Evolutionary conservation across 2,797 vertebrate genomes (phyloP).

Genomic region (Craterocephalus amniculus): DNA sequence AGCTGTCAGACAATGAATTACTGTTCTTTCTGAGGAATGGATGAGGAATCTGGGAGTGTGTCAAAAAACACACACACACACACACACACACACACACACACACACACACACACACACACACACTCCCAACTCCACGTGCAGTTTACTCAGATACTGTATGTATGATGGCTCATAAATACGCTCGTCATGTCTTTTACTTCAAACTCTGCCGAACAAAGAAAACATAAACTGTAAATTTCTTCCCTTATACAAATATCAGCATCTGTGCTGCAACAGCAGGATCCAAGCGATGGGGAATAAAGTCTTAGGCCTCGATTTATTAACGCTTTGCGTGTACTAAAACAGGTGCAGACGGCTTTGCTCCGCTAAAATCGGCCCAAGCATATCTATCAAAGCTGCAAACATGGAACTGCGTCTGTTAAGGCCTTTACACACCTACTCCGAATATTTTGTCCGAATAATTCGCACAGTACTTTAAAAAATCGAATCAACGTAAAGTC

Average conservation of each 20-base stretch:
- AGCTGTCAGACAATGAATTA: constrained; percentile 84
- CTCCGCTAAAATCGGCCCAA: no score
- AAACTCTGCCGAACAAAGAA: constrained; percentile 11
- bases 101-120: constrained; percentile 18
- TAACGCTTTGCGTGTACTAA: no score
- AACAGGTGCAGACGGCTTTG: no score
- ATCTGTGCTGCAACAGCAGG: constrained; percentile 17
- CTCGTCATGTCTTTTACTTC: constrained; percentile 12
- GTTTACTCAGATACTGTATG: constrained; percentile 9
- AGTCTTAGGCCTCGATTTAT: no score
- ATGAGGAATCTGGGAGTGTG: constrained; percentile 65
- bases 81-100: constrained; percentile 17
- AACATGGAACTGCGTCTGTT: no score
- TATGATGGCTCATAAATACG: constrained; percentile 7
- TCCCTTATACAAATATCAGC: constrained; percentile 23
- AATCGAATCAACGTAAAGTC: no score
- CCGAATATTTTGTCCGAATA: no score
- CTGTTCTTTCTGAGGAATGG: constrained; percentile 71
- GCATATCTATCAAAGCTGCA: no score
- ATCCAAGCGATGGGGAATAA: constrained; percentile 10
- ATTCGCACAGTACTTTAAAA: no score
- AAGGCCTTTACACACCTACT: no score
- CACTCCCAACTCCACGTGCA: constrained; percentile 5
- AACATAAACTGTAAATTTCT: constrained; percentile 20
- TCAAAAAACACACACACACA: constrained; percentile 49